A percentile compares a stretch with the other conserved stretches of the same genome.
Conservation (phyloP, 2,888 invertebrate species). For the Tridacna crocea region DNA sequence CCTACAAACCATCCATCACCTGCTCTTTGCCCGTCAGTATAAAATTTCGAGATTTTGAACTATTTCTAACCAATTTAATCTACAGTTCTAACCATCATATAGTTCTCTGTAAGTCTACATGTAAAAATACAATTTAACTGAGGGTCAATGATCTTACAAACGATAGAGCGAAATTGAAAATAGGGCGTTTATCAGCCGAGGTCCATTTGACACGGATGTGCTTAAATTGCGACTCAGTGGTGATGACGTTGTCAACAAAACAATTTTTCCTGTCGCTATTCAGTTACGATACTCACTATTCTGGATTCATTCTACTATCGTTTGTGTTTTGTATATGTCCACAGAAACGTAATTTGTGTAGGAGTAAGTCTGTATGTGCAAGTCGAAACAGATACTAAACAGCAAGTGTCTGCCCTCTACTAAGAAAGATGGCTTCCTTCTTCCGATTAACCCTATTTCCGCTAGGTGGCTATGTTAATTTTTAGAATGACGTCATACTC, state of each 20-base stretch:
- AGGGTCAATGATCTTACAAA: not conserved
- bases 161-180: not conserved
- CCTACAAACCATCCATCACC: no score
- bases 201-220: conserved; percentile 33
- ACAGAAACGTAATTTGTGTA: not conserved
- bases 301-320: conserved; percentile 62
- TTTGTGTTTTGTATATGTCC: conserved; percentile 21
- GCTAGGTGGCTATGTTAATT: conserved; percentile 73
- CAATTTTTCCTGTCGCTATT: not conserved
- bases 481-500: conserved; percentile 76
- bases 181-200: conserved; percentile 20
- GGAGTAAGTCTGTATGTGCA: conserved; percentile 2
- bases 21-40: no score
- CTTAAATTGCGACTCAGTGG: conserved; percentile 53
- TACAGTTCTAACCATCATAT: no score
- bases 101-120: no score
- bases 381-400: conserved; percentile 4
- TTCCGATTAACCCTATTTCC: conserved; percentile 72
- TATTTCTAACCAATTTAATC: no score
- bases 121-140: no score
- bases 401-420: conserved; percentile 57
- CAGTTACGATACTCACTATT: conserved; percentile 56
- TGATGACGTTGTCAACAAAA: conserved; percentile 52
- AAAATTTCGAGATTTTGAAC: no score
- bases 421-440: conserved; percentile 79